These are phyloP conservation scores for Aphis gossypii DNA, from an alignment of 1,140 invertebrate species.

Conservation along the genomic window DNA sequence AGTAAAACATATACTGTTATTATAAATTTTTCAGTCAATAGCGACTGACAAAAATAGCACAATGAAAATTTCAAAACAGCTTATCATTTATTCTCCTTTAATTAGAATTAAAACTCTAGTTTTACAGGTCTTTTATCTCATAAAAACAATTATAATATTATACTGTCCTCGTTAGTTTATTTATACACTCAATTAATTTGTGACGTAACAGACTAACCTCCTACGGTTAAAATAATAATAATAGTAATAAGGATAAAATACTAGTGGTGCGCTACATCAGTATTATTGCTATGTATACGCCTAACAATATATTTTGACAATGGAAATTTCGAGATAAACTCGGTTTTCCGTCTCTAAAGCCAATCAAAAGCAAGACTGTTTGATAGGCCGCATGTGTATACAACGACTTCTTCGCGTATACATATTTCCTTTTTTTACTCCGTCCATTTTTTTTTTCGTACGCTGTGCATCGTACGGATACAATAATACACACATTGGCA, in stretches of 20 bases:
- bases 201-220: background rate
- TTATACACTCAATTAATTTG: background rate
- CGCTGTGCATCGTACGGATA: background rate
- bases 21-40: too few species aligned
- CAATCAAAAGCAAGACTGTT: slow-evolving; percentile 41
- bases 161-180: background rate
- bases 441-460: background rate
- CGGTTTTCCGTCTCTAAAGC: background rate
- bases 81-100: background rate
- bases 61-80: background rate
- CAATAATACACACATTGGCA: background rate
- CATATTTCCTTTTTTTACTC: background rate
- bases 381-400: slow-evolving; percentile 28
- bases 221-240: background rate
- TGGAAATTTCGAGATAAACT: background rate
- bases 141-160: background rate
- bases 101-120: background rate
- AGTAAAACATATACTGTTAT: too few species aligned
- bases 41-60: background rate
- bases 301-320: background rate
- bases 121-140: background rate
- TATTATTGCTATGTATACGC: background rate
- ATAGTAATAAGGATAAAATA: background rate
- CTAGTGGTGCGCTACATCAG: background rate
- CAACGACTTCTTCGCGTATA: background rate